Percentiles rank a stretch among this genome's conserved stretches.
Evolutionary conservation across 2,888 invertebrate genomes (phyloP).

Genomic region (Chloromyia formosa): DNA sequence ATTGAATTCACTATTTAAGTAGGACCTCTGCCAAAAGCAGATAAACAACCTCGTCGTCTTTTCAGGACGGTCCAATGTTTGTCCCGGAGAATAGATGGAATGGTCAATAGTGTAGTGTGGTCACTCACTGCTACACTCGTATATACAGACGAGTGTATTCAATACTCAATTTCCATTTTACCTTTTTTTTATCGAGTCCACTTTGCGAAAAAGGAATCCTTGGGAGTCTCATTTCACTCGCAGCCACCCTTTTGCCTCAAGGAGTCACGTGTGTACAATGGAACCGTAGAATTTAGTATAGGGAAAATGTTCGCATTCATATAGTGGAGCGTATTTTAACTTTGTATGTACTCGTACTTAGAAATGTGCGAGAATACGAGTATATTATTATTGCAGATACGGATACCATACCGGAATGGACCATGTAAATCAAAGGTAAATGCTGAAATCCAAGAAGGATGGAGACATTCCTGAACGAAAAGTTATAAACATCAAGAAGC

Average conservation of each 20-base stretch:
- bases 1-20: slow-evolving; percentile 44
- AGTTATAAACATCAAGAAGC: too few relatives aligned
- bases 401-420: too few relatives aligned
- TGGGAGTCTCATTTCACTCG: slow-evolving; percentile 32
- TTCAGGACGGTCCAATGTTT: background rate
- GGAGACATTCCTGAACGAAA: too few relatives aligned
- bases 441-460: too few relatives aligned
- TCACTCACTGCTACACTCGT: background rate
- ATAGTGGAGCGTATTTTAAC: slow-evolving; percentile 34
- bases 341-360: background rate
- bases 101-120: slow-evolving; percentile 10
- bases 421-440: too few relatives aligned
- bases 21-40: slow-evolving; percentile 42
- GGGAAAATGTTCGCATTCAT: slow-evolving; percentile 5
- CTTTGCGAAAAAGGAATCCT: slow-evolving; percentile 34
- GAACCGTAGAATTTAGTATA: background rate
- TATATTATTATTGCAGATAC: too few relatives aligned
- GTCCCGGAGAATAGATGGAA: background rate
- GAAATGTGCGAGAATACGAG: too few relatives aligned
- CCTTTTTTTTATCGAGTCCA: slow-evolving; percentile 26
- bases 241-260: slow-evolving; percentile 34
- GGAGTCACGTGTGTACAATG: slow-evolving; percentile 33
- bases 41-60: slow-evolving; percentile 33
- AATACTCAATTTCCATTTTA: slow-evolving; percentile 39
- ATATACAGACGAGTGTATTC: background rate